Evolutionary conservation across 2,797 vertebrate species (phyloP).

Genomic region (Arnoldichthys spilopterus): DNA sequence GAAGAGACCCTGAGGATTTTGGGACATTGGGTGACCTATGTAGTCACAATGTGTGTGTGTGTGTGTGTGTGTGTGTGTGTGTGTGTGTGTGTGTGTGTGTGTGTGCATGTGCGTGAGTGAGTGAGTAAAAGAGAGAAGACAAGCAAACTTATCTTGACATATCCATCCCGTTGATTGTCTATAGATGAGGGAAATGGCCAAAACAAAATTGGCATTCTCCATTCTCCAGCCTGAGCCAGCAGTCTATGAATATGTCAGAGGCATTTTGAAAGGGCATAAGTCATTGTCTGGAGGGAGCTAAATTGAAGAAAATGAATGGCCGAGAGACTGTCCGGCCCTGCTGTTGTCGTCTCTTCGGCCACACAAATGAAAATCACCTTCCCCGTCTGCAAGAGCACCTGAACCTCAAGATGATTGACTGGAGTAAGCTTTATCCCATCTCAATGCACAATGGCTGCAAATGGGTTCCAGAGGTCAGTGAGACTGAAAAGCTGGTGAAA

Average conservation of each 20-base stretch:
- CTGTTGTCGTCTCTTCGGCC: slow-evolving; percentile 28
- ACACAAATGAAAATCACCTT: slow-evolving; percentile 53
- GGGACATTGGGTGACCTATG: slow-evolving; percentile 60
- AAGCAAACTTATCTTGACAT: slow-evolving; percentile 57
- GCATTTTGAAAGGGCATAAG: slow-evolving; percentile 66
- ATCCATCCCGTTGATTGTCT: slow-evolving; percentile 60
- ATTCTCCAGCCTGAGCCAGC: slow-evolving; percentile 50
- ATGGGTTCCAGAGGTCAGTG: slow-evolving; percentile 39
- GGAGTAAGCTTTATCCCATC: slow-evolving; percentile 20
- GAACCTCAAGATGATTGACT: slow-evolving; percentile 51
- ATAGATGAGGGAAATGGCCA: slow-evolving; percentile 52
- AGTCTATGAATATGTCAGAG: slow-evolving; percentile 64
- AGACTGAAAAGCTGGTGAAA: slow-evolving; percentile 18
- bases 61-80: not conserved
- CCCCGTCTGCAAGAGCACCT: slow-evolving; percentile 34
- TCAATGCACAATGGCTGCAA: slow-evolving; percentile 30
- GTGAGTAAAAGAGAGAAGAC: slow-evolving; percentile 1
- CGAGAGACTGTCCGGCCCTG: slow-evolving; percentile 46
- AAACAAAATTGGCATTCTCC: slow-evolving; percentile 59
- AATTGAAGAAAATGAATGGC: slow-evolving; percentile 63
- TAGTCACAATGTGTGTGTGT: slow-evolving; percentile 18
- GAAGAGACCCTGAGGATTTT: slow-evolving; percentile 59
- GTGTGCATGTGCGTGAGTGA: not conserved
- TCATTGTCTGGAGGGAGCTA: slow-evolving; percentile 63
- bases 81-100: not conserved